Evolutionary conservation across 2,888 invertebrate genomes (phyloP), one percentile per base, ranked within the genome.

Genomic region (Diplazon laetatorius): DNA sequence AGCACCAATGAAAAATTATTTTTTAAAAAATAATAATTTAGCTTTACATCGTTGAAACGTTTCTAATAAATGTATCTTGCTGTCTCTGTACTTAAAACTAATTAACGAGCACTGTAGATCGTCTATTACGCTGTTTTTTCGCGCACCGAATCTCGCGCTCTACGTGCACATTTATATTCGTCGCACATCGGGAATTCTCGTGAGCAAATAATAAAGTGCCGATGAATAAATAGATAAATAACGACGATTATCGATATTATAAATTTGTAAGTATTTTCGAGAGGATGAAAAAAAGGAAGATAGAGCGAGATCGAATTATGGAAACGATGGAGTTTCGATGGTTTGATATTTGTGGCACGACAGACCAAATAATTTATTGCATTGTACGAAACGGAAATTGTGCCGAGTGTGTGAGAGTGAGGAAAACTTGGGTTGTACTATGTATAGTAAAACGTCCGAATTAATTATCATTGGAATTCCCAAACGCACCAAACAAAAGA

Each of bases 211-310:
- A 44, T n/a, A n/a, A 55, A 59, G 50, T 72, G 46, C 42, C 22
- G 55, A n/a, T n/a, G 42, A 59, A 57, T 59, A 44, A 68, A 46
- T 16, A 20, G n/a, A n/a, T n/a, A 75, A 22, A 30, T 65, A 57
- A 59, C 57, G 10, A 12, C 55, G 16, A 55, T 37, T 50, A 68
- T 52, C 50, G 52, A 68, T 48, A 42, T 63, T 44, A 68, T 44
- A 72, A 52, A 65, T 72, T 77, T 59, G 37, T 66, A 66, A 55
- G 52, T 77, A 77, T 72, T 77, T 77, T 77, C 46, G 44, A 25
- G 37, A 50, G 46, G 12, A 48, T 14, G 37, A 52, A 60, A 35
- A 20, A 42, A 50, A 72, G 10, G 42, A 25, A 57, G 14, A 9
- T 22, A 2, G 55, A 46, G 42, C 50, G 39, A 44, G 57, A 44